These are phyloP conservation scores for Acanthosepion pharaonis DNA, from an alignment of 2,888 invertebrate species.

Conservation along the genomic window DNA sequence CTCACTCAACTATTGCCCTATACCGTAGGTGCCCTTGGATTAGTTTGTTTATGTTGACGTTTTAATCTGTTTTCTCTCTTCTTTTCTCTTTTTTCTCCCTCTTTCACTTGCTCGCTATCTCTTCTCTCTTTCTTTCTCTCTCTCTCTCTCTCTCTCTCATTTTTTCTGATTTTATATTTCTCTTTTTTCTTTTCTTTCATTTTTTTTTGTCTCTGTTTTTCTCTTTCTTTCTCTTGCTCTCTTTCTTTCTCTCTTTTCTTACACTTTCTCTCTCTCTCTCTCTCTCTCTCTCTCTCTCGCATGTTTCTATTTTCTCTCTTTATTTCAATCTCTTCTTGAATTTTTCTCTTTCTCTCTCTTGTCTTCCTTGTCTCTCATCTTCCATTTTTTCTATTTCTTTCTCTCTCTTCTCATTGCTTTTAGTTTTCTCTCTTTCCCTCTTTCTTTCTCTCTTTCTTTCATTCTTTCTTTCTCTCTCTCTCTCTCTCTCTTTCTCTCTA, in stretches of 20 bases:
- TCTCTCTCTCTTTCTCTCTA: not conserved
- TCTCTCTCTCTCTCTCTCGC: too few relatives aligned
- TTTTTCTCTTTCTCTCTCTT: not conserved
- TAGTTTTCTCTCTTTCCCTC: not conserved
- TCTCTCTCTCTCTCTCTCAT: not conserved
- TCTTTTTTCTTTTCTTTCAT: not conserved
- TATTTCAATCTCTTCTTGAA: not conserved
- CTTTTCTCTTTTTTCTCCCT: too few relatives aligned
- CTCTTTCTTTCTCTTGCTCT: not conserved
- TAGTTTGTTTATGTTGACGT: too few relatives aligned
- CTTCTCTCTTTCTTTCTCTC: not conserved
- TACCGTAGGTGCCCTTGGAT: too few relatives aligned
- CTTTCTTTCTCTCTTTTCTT: not conserved
- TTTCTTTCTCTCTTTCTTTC: not conserved
- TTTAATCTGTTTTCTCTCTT: too few relatives aligned
- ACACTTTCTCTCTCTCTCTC: too few relatives aligned
- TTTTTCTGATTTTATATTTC: not conserved
- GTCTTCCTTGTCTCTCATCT: not conserved
- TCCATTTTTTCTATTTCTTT: not conserved
- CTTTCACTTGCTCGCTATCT: not conserved
- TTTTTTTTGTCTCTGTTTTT: too few relatives aligned
- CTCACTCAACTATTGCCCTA: too few relatives aligned
- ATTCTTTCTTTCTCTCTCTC: not conserved
- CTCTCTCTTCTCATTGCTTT: not conserved
- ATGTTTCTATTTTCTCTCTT: too few relatives aligned